Percentiles rank a stretch among this genome's conserved stretches.
Conservation (phyloP, 2,888 invertebrate genomes). For the Orthonychiurus folsomi region DNA sequence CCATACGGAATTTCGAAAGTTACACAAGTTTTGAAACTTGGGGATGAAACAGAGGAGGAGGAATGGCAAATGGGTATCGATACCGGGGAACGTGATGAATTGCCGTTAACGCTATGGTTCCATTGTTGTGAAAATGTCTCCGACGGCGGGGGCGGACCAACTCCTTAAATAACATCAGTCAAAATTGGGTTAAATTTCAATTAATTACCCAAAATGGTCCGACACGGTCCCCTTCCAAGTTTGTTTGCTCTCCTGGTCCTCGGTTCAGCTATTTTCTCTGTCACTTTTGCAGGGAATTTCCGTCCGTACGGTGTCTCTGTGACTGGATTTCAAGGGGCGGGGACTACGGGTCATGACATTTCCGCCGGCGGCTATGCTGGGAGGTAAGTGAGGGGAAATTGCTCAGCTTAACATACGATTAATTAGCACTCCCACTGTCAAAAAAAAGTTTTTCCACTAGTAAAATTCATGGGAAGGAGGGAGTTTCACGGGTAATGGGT, state of each 20-base stretch:
- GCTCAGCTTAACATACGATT: background rate
- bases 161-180: background rate
- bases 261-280: background rate
- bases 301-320: constrained; percentile 21
- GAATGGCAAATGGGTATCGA: no score
- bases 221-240: background rate
- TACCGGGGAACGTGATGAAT: no score
- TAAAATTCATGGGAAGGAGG: no score
- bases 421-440: background rate
- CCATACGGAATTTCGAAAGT: background rate
- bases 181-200: background rate
- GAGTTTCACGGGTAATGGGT: no score
- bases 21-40: background rate
- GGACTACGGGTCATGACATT: constrained; percentile 28
- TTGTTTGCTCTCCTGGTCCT: background rate
- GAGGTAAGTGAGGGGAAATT: constrained; percentile 23
- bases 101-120: no score
- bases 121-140: no score
- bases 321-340: constrained; percentile 22
- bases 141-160: background rate
- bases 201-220: background rate
- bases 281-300: background rate
- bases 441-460: no score
- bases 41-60: no score
- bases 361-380: constrained; percentile 38